Conservation (phyloP, 2,888 invertebrate species). For the Chaetoderma sp. region DNA sequence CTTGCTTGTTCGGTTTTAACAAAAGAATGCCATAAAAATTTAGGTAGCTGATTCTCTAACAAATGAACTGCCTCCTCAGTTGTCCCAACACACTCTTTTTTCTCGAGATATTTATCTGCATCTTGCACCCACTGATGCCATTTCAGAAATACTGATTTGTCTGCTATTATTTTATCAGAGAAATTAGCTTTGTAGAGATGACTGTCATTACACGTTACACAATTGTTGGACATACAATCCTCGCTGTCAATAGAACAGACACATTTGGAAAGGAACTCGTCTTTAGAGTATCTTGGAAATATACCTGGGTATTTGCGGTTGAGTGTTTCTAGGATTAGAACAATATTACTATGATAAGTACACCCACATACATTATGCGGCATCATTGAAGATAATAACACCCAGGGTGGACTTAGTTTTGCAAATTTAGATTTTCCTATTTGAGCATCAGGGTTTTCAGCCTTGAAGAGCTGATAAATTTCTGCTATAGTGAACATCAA, state of each 20-base stretch:
- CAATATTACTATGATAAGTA: slow-evolving; percentile 19
- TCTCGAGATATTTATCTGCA: slow-evolving; percentile 3
- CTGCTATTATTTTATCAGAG: neutral
- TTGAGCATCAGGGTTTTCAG: neutral
- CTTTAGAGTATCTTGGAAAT: slow-evolving; percentile 11
- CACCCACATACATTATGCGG: slow-evolving; percentile 22
- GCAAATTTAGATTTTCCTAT: slow-evolving; percentile 18
- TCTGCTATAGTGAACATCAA: slow-evolving; percentile 15
- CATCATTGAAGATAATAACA: neutral
- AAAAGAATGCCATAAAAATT: slow-evolving; percentile 13
- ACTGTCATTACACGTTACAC: slow-evolving; percentile 3
- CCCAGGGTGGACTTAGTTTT: slow-evolving; percentile 16
- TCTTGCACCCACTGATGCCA: slow-evolving; percentile 15
- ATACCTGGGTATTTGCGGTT: slow-evolving; percentile 2
- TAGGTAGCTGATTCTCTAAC: slow-evolving; percentile 4
- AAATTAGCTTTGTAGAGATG: neutral
- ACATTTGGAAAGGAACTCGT: slow-evolving; percentile 5
- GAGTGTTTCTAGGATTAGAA: slow-evolving; percentile 18
- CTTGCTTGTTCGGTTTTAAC: slow-evolving; percentile 16
- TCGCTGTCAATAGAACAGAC: slow-evolving; percentile 9
- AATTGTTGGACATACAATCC: slow-evolving; percentile 19
- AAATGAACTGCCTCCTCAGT: slow-evolving; percentile 1
- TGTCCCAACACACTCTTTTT: slow-evolving; percentile 2
- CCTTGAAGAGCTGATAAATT: neutral
- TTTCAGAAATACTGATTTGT: neutral